phyloP scores from a whole-genome alignment of 2,797 vertebrate genomes.

The Characodon lateralis region DNA sequence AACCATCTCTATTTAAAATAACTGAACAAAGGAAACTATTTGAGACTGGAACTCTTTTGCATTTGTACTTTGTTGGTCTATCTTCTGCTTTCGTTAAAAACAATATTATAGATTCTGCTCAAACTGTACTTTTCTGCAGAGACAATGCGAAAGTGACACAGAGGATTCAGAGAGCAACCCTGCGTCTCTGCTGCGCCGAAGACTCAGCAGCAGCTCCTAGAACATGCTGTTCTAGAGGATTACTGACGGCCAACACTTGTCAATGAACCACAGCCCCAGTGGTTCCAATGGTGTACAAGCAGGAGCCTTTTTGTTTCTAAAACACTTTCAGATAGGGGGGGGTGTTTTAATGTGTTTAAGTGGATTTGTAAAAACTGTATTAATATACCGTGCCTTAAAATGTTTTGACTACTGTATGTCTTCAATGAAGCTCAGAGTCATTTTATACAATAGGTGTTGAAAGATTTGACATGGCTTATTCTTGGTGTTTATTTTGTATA shows the following conservation, averaged over 20 bases:
- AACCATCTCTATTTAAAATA: too few relatives aligned
- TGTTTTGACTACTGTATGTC: background rate
- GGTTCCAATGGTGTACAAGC: background rate
- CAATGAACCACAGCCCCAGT: background rate
- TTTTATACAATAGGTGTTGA: background rate
- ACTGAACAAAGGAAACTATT: background rate
- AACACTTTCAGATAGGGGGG: background rate
- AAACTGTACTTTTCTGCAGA: slow-evolving; percentile 64
- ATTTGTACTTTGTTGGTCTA: background rate
- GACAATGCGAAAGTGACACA: slow-evolving; percentile 85
- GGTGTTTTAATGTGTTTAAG: background rate
- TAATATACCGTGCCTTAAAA: background rate
- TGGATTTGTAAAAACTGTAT: background rate
- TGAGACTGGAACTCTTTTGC: background rate
- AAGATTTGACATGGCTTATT: background rate
- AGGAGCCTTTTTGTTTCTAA: background rate
- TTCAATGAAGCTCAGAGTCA: background rate
- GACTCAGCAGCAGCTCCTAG: slow-evolving; percentile 81
- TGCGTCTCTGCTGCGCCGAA: slow-evolving; percentile 61
- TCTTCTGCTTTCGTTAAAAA: background rate
- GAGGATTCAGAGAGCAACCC: slow-evolving; percentile 76
- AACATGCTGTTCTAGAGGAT: background rate
- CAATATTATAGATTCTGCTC: background rate
- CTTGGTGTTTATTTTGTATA: background rate
- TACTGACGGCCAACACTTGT: background rate